A percentile compares a stretch with the other conserved stretches of the same genome.
Conservation (phyloP, 1,140 invertebrate genomes). For the Homarus americanus region DNA sequence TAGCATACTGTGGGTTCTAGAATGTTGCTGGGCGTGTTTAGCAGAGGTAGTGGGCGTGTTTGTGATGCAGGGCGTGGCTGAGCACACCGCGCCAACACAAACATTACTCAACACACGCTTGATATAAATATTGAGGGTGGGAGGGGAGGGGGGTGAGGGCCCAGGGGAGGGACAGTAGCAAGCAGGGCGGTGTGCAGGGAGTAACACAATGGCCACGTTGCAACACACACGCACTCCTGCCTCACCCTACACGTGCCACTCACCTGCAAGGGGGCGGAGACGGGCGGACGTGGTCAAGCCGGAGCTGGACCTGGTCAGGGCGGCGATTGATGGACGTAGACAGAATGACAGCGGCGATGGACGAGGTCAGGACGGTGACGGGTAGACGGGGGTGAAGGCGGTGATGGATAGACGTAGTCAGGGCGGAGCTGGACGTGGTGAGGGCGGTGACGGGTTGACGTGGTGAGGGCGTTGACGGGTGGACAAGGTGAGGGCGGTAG, state of each 20-base stretch:
- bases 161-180: not conserved
- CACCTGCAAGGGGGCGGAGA: constrained; percentile 7
- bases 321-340: not conserved
- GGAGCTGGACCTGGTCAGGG: not conserved
- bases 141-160: not conserved
- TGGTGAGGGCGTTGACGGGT: not conserved
- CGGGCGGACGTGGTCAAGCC: not conserved
- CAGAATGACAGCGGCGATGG: not conserved
- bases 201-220: not conserved
- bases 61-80: too few species aligned
- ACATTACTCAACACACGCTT: not conserved
- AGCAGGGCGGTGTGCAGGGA: not conserved
- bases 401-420: not conserved
- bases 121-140: not conserved
- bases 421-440: not conserved
- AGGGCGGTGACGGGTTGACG: not conserved
- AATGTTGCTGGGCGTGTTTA: too few species aligned
- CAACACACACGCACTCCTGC: constrained; percentile 6
- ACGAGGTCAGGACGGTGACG: too few species aligned
- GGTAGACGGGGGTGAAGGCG: not conserved
- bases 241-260: constrained; percentile 22
- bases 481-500: not conserved
- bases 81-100: not conserved
- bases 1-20: too few species aligned
- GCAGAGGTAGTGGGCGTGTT: too few species aligned